phyloP scores from a whole-genome alignment of 1,140 invertebrate species.

The Drosophila nannoptera region DNA sequence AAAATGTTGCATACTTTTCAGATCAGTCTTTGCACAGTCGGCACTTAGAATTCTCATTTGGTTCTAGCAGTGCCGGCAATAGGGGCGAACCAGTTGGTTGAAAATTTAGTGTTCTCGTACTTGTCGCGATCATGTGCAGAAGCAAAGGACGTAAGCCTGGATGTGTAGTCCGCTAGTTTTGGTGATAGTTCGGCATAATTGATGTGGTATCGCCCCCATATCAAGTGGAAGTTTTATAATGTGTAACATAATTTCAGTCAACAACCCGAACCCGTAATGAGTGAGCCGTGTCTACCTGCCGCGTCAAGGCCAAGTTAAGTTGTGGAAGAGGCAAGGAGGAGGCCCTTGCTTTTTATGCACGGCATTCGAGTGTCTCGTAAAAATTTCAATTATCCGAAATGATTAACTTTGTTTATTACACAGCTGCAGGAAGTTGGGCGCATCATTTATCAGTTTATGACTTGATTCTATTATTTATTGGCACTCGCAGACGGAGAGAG shows the following conservation, averaged over 20 bases:
- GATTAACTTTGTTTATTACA: conserved; percentile 78
- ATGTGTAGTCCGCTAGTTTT: too few species aligned
- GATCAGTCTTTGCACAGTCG: too few species aligned
- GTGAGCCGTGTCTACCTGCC: conserved; percentile 43
- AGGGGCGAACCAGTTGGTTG: too few species aligned
- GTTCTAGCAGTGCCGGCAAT: too few species aligned
- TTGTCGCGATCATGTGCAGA: too few species aligned
- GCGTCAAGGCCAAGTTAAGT: conserved; percentile 13
- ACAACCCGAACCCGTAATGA: conserved; percentile 53
- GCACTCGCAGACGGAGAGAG: conserved; percentile 33
- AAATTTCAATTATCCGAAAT: conserved; percentile 79
- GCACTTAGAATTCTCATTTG: too few species aligned
- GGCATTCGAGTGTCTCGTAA: conserved; percentile 71
- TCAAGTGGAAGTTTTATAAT: too few species aligned
- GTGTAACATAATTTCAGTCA: conserved; percentile 57
- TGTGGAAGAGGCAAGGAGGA: conserved; percentile 12
- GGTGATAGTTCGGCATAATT: too few species aligned
- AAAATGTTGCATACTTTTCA: too few species aligned
- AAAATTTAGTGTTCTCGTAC: too few species aligned
- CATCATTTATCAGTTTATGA: conserved; percentile 77
- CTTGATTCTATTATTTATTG: conserved; percentile 79
- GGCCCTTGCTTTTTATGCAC: conserved; percentile 23
- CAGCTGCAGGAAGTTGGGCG: conserved; percentile 26
- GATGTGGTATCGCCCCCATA: too few species aligned
- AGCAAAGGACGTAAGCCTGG: too few species aligned